A percentile compares a stretch with the other conserved stretches of the same genome.
Evolutionary conservation across 2,888 invertebrate species (phyloP).

Genomic region (Saturnia japonica): DNA sequence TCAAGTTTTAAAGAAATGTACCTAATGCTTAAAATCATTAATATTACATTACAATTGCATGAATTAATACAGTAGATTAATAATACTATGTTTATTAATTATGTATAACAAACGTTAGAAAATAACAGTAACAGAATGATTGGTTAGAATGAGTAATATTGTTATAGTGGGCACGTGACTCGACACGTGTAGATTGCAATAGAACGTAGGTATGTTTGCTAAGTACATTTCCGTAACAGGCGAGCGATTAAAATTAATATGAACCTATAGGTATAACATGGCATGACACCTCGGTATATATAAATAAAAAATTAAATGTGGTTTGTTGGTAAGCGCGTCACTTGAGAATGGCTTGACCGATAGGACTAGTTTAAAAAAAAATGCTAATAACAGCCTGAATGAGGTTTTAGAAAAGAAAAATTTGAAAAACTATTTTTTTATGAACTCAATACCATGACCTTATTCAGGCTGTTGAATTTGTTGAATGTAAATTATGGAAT

Average conservation of each 20-base stretch:
- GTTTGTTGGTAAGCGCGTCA: too few species aligned
- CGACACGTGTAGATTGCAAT: conserved; percentile 12
- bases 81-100: neutral
- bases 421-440: too few species aligned
- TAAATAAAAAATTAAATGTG: too few species aligned
- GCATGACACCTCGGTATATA: neutral
- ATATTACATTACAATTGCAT: neutral
- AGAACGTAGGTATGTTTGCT: conserved; percentile 5
- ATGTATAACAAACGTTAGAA: conserved; percentile 2
- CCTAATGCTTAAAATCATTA: neutral
- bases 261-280: neutral
- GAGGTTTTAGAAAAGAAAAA: too few species aligned
- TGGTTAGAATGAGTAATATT: conserved; percentile 12
- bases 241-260: conserved; percentile 17
- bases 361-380: too few species aligned
- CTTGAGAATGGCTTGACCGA: too few species aligned
- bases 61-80: neutral
- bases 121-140: conserved; percentile 7
- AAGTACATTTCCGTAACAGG: conserved; percentile 16
- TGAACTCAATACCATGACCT: too few species aligned
- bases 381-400: too few species aligned
- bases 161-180: conserved; percentile 10
- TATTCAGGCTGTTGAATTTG: too few species aligned
- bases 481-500: too few species aligned
- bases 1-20: neutral